Evolutionary conservation across 2,113 vertebrate genomes (phyloP).

Genomic region (Ibidorhyncha struthersii): DNA sequence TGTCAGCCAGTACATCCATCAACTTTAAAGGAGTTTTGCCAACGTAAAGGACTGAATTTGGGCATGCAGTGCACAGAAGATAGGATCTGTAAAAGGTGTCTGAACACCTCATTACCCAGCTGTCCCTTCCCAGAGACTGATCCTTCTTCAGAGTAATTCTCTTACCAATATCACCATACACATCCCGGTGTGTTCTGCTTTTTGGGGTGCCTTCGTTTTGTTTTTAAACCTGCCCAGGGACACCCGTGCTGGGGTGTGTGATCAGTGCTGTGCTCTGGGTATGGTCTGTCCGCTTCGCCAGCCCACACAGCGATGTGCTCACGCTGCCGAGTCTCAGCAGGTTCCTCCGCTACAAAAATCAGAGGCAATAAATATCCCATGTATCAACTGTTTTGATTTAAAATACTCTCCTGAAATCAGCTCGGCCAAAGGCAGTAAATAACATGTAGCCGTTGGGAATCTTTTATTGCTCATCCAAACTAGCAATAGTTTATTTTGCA

Average conservation of each 20-base stretch:
- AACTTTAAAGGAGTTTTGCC: background rate
- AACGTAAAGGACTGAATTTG: background rate
- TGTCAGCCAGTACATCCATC: background rate
- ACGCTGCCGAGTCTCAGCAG: background rate
- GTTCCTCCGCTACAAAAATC: background rate
- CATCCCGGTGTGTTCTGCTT: background rate
- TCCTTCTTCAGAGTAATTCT: background rate
- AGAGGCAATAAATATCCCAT: background rate
- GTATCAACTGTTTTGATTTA: background rate
- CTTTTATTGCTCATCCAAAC: conserved; percentile 5
- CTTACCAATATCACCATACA: fast-evolving
- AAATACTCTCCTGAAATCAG: background rate
- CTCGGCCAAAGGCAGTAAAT: conserved; percentile 6
- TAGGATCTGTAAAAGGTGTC: background rate
- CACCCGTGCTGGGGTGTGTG: background rate
- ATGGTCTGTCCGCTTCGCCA: background rate
- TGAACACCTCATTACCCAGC: background rate
- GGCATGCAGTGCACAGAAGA: background rate
- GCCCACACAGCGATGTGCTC: background rate
- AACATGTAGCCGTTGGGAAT: background rate
- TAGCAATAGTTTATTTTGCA: background rate
- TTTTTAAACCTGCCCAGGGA: background rate
- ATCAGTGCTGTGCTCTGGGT: background rate
- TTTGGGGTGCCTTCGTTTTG: background rate
- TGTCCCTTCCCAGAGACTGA: background rate